phyloP scores from a whole-genome alignment of 2,888 invertebrate species.

The Alcis repandata region DNA sequence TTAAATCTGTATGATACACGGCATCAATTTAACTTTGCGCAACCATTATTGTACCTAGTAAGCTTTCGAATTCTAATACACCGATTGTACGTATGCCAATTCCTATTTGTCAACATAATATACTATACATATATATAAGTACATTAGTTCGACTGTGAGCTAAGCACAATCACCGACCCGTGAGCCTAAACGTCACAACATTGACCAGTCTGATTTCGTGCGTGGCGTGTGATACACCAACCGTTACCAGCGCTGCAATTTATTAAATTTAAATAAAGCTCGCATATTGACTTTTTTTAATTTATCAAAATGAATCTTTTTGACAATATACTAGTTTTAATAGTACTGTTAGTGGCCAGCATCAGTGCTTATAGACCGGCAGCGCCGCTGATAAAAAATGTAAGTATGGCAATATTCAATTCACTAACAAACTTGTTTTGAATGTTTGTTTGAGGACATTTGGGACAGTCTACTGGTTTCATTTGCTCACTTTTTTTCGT shows the following conservation, averaged over 20 bases:
- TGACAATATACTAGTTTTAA: constrained; percentile 4
- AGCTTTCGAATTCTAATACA: constrained; percentile 3
- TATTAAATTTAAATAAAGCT: not conserved
- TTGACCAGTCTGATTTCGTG: constrained; percentile 45
- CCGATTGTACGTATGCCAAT: constrained; percentile 3
- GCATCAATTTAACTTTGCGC: not conserved
- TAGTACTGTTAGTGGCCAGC: constrained; percentile 30
- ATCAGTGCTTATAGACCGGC: constrained; percentile 57
- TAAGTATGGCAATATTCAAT: constrained; percentile 56
- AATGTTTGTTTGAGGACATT: constrained; percentile 1
- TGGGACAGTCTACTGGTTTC: not conserved
- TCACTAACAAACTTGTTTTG: not conserved
- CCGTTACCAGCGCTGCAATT: not conserved
- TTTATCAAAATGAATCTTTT: constrained; percentile 16
- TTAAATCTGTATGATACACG: not conserved
- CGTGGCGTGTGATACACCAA: constrained; percentile 28
- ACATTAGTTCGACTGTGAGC: not conserved
- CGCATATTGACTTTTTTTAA: not conserved
- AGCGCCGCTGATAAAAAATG: constrained; percentile 75
- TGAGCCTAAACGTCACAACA: constrained; percentile 21
- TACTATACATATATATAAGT: too few relatives aligned
- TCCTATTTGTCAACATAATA: constrained; percentile 6
- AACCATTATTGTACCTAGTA: not conserved
- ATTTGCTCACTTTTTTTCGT: not conserved
- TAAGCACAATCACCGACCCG: constrained; percentile 28